A percentile compares a stretch with the other conserved stretches of the same genome.
These are phyloP conservation scores for Callithrix jacchus DNA, from an alignment of 2,113 vertebrate genomes.

Conservation along the genomic window DNA sequence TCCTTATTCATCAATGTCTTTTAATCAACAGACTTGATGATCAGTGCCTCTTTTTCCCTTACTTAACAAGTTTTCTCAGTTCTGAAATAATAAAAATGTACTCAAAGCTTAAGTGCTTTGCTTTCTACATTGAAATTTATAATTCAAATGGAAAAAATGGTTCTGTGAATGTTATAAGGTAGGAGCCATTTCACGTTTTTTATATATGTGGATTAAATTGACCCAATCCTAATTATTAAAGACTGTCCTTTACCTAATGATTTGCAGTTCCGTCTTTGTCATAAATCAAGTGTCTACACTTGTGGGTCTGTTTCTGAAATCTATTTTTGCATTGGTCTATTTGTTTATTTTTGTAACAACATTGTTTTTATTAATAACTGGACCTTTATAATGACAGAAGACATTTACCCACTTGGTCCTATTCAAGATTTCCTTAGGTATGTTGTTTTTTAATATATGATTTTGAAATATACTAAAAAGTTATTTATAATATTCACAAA, in stretches of 20 bases:
- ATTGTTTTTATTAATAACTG: neutral
- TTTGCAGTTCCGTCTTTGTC: neutral
- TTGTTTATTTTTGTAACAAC: neutral
- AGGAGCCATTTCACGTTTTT: neutral
- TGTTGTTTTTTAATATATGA: neutral
- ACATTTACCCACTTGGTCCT: neutral
- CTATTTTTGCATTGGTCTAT: neutral
- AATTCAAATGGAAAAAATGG: neutral
- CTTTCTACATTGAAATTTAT: neutral
- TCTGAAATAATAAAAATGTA: neutral
- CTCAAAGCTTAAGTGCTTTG: neutral
- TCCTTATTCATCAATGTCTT: neutral
- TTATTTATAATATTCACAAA: neutral
- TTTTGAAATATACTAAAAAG: neutral
- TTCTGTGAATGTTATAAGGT: neutral
- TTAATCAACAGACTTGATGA: neutral
- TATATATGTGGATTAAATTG: neutral
- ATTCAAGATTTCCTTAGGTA: neutral
- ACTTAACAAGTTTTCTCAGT: neutral
- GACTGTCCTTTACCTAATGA: neutral
- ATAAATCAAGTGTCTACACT: neutral
- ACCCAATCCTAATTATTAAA: neutral
- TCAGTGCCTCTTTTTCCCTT: neutral
- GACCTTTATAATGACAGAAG: neutral
- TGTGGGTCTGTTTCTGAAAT: neutral